Percentiles rank a stretch among this genome's conserved stretches.
These are phyloP conservation scores for Aramus guarauna DNA, from an alignment of 2,113 vertebrate genomes.

Conservation along the genomic window DNA sequence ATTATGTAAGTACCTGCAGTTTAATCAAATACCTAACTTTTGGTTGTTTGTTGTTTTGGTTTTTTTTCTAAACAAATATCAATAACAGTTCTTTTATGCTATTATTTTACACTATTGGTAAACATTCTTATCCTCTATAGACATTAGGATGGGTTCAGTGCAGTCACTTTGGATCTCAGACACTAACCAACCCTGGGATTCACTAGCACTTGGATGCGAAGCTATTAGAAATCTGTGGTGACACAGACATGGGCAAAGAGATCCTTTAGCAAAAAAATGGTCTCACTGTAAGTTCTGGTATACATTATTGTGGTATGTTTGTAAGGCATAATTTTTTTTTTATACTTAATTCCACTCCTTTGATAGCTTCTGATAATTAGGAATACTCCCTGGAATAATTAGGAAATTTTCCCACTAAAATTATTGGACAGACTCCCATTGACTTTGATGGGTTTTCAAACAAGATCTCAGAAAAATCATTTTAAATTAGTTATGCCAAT, in stretches of 20 bases:
- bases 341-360: not conserved
- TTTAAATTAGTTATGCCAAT: not conserved
- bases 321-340: not conserved
- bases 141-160: not conserved
- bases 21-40: not conserved
- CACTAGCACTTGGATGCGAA: not conserved
- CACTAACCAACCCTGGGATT: not conserved
- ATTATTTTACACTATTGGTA: not conserved
- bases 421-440: not conserved
- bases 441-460: not conserved
- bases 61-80: not conserved
- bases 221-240: not conserved
- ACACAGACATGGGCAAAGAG: not conserved
- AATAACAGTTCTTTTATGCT: not conserved
- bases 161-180: not conserved
- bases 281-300: not conserved
- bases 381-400: conserved; percentile 1
- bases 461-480: not conserved
- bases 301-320: not conserved
- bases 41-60: no score
- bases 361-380: not conserved
- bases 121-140: not conserved
- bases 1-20: not conserved
- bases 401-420: not conserved
- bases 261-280: not conserved